Conservation (phyloP, 2,113 vertebrate genomes). For the Nothocercus nigrocapillus region DNA sequence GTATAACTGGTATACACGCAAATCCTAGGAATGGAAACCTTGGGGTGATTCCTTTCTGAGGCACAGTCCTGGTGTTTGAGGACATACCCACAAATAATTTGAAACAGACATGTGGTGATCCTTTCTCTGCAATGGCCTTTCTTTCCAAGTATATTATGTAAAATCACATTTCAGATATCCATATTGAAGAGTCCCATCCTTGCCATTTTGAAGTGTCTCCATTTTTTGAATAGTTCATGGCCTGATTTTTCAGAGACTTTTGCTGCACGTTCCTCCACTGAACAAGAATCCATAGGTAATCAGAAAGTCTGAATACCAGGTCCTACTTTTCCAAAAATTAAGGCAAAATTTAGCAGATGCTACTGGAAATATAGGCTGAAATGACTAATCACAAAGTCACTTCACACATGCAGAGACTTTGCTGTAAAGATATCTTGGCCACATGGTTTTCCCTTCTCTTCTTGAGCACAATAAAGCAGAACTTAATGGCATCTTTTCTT, state of each 20-base stretch:
- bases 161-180: not conserved
- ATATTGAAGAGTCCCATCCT: not conserved
- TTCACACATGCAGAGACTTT: not conserved
- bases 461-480: not conserved
- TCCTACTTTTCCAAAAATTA: not conserved
- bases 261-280: not conserved
- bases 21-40: not conserved
- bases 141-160: not conserved
- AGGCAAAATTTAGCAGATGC: not conserved
- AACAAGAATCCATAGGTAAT: not conserved
- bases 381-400: not conserved
- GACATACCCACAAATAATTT: not conserved
- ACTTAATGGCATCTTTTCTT: not conserved
- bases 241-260: not conserved
- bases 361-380: not conserved
- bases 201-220: not conserved
- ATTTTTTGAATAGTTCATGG: not conserved
- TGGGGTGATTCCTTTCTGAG: not conserved
- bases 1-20: not conserved
- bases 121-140: not conserved
- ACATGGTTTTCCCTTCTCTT: not conserved
- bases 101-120: too few relatives aligned
- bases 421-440: not conserved
- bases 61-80: not conserved
- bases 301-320: not conserved